A percentile compares a stretch with the other conserved stretches of the same genome.
phyloP scores from a whole-genome alignment of 2,113 vertebrate genomes.

The Syrrhaptes paradoxus region DNA sequence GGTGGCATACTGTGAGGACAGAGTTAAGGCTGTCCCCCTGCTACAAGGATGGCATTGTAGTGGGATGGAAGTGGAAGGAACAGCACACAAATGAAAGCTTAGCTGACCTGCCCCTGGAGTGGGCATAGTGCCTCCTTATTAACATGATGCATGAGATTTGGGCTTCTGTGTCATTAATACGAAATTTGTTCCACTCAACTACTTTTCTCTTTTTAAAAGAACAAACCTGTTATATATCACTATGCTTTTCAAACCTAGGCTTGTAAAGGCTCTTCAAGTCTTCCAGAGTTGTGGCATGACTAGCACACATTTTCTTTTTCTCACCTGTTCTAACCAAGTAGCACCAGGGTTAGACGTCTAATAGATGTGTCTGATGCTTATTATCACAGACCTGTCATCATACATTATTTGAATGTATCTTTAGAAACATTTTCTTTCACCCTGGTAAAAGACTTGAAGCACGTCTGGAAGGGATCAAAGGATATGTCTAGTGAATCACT shows the following conservation, averaged over 20 bases:
- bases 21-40: neutral
- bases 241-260: neutral
- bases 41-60: accelerated
- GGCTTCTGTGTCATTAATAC: neutral
- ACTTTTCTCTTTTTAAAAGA: neutral
- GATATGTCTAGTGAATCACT: neutral
- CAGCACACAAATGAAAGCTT: neutral
- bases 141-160: neutral
- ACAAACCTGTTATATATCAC: accelerated
- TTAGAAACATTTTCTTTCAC: neutral
- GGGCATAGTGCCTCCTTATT: neutral
- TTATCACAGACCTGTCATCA: neutral
- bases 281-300: neutral
- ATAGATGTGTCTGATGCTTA: neutral
- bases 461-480: conserved; percentile 14
- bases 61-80: neutral
- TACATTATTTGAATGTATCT: neutral
- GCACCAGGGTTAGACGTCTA: neutral
- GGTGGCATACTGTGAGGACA: neutral
- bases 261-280: neutral
- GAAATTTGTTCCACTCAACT: neutral
- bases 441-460: neutral
- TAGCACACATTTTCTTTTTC: neutral
- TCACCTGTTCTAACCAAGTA: neutral
- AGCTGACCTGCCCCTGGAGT: neutral